Evolutionary conservation across 2,113 vertebrate genomes (phyloP).

Genomic region (Heterotis niloticus): DNA sequence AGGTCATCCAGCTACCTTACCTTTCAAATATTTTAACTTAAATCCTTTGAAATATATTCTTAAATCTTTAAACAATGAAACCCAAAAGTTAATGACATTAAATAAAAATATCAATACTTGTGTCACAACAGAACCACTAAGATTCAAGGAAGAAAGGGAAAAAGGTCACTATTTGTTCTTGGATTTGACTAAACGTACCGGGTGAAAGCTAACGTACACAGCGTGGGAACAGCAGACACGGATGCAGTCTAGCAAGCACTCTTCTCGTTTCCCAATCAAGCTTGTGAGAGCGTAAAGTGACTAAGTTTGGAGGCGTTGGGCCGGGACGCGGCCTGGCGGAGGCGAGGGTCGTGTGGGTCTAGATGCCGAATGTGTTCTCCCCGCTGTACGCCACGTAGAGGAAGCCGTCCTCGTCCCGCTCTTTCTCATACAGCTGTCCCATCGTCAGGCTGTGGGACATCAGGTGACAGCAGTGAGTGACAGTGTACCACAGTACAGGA

Average conservation of each 20-base stretch:
- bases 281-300: slow-evolving; percentile 40
- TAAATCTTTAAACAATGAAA: slow-evolving; percentile 27
- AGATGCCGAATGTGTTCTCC: slow-evolving; percentile 91
- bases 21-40: slow-evolving; percentile 63
- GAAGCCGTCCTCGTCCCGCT: slow-evolving; percentile 96
- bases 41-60: slow-evolving; percentile 49
- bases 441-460: slow-evolving; percentile 82
- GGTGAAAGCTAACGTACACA: slow-evolving; percentile 47
- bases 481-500: not conserved
- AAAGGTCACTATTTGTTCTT: not conserved
- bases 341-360: slow-evolving; percentile 48
- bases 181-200: slow-evolving; percentile 17
- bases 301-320: slow-evolving; percentile 37
- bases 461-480: slow-evolving; percentile 29
- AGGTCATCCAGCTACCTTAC: slow-evolving; percentile 66
- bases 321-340: slow-evolving; percentile 24
- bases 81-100: slow-evolving; percentile 37
- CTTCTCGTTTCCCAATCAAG: slow-evolving; percentile 47
- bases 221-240: slow-evolving; percentile 70
- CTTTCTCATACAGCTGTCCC: slow-evolving; percentile 96
- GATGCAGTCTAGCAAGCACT: slow-evolving; percentile 50
- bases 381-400: slow-evolving; percentile 97
- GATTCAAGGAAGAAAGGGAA: not conserved
- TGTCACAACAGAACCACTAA: slow-evolving; percentile 10
- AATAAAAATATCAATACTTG: not conserved